phyloP scores from a whole-genome alignment of 2,113 vertebrate species.

The Scomber colias region DNA sequence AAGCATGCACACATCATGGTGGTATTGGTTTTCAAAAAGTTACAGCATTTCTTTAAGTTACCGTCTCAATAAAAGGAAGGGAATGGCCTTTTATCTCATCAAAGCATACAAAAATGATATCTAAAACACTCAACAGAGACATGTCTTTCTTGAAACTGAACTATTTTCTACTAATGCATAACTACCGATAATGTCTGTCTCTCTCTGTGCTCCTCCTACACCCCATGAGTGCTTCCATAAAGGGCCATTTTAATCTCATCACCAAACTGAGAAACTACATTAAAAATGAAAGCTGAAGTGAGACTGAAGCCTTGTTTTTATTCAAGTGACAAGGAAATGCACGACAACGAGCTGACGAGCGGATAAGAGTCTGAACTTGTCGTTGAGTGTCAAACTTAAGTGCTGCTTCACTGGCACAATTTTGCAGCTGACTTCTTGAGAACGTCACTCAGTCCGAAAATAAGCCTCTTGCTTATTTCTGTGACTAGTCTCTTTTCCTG shows the following conservation, averaged over 20 bases:
- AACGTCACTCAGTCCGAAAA: slow-evolving; percentile 24
- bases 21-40: background rate
- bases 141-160: slow-evolving; percentile 3
- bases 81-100: background rate
- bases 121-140: background rate
- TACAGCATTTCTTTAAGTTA: background rate
- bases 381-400: background rate
- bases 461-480: slow-evolving; percentile 2
- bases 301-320: background rate
- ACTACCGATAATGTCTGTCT: background rate
- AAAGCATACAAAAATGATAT: background rate
- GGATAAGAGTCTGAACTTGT: background rate
- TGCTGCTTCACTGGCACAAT: slow-evolving; percentile 5
- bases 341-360: background rate
- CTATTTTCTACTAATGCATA: background rate
- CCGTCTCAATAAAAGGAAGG: too few species aligned
- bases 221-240: background rate
- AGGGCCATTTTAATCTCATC: background rate
- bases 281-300: slow-evolving; percentile 14
- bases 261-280: background rate
- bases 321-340: slow-evolving; percentile 16
- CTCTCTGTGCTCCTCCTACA: background rate
- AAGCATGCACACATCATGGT: background rate
- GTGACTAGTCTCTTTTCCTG: background rate
- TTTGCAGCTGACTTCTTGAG: slow-evolving; percentile 12